phyloP scores from a whole-genome alignment of 2,888 invertebrate species.

The Folsomia manolachei region DNA sequence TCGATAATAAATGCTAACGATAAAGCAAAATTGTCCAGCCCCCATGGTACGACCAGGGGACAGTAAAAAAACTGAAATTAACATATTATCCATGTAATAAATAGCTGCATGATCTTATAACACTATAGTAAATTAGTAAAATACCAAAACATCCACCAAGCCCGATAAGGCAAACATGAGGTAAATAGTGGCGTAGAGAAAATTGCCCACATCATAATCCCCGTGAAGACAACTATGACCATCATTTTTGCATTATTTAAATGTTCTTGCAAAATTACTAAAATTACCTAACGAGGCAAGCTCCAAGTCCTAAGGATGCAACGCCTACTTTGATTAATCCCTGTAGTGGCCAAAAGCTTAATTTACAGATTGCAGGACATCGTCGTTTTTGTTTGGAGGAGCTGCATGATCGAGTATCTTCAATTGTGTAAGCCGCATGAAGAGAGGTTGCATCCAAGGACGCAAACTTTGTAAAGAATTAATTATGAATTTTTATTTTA shows the following conservation, averaged over 20 bases:
- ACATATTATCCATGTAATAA: too few relatives aligned
- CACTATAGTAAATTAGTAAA: too few relatives aligned
- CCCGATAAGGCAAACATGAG: constrained; percentile 56
- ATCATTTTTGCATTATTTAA: too few relatives aligned
- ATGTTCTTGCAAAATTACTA: too few relatives aligned
- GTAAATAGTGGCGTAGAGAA: constrained; percentile 54
- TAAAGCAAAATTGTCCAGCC: constrained; percentile 54
- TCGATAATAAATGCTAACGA: constrained; percentile 55
- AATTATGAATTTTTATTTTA: too few relatives aligned
- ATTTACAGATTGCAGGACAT: constrained; percentile 19
- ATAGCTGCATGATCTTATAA: too few relatives aligned
- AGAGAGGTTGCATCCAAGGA: constrained; percentile 45
- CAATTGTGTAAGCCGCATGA: constrained; percentile 19
- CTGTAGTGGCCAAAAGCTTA: constrained; percentile 45
- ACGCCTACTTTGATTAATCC: constrained; percentile 48
- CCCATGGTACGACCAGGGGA: constrained; percentile 53
- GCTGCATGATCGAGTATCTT: constrained; percentile 24
- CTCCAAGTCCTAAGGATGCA: constrained; percentile 44
- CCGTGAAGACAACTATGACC: constrained; percentile 19
- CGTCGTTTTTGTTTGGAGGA: background rate
- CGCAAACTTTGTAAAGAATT: too few relatives aligned
- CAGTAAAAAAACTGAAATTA: too few relatives aligned
- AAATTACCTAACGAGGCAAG: constrained; percentile 34
- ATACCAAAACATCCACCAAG: constrained; percentile 54
- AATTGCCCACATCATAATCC: constrained; percentile 48